Percentiles rank a stretch among this genome's conserved stretches.
phyloP scores from a whole-genome alignment of 2,797 vertebrate species.

The Mormyrops attenuatus region DNA sequence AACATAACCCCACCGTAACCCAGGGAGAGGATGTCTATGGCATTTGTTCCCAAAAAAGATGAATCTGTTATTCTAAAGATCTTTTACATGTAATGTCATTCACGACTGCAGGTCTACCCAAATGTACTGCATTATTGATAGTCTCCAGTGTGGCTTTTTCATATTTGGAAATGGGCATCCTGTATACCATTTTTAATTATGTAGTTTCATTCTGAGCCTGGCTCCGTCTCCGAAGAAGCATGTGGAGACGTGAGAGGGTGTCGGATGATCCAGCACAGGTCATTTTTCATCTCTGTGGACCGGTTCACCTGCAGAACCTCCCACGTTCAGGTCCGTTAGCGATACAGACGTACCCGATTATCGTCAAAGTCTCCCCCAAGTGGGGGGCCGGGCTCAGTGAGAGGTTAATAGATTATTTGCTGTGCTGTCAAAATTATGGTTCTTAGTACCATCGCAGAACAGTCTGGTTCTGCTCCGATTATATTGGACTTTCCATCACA shows the following conservation, averaged over 20 bases:
- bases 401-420: neutral
- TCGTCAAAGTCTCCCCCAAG: neutral
- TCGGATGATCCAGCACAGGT: neutral
- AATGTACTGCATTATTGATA: neutral
- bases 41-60: constrained; percentile 11
- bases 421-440: neutral
- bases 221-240: constrained; percentile 1
- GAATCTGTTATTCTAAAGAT: neutral
- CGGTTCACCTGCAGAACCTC: constrained; percentile 17
- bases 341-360: constrained; percentile 16
- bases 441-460: too few relatives aligned
- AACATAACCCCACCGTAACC: neutral
- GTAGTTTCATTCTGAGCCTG: neutral
- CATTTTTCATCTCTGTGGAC: constrained; percentile 10
- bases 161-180: constrained; percentile 1
- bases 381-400: neutral
- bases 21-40: neutral
- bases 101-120: neutral
- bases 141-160: neutral
- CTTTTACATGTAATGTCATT: neutral
- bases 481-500: neutral
- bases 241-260: neutral
- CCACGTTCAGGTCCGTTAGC: neutral
- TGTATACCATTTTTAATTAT: constrained; percentile 13
- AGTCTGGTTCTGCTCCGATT: neutral